Evolutionary conservation across 2,888 invertebrate species (phyloP).

Genomic region (Leistus spinibarbis): DNA sequence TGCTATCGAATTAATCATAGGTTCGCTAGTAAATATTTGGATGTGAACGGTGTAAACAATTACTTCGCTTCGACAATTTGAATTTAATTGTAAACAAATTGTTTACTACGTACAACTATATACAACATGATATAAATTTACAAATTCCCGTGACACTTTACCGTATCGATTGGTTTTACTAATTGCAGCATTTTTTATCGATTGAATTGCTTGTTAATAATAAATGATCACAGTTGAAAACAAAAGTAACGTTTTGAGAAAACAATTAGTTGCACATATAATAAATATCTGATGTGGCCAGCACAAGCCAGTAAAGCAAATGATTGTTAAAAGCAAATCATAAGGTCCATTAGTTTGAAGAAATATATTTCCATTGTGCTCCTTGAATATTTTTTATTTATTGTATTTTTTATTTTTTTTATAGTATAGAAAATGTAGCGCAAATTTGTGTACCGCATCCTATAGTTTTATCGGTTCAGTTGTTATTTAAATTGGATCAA

Average conservation of each 20-base stretch:
- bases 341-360: no score
- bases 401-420: background rate
- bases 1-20: background rate
- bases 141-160: background rate
- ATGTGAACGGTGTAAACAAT: background rate
- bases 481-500: slow-evolving; percentile 22
- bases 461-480: background rate
- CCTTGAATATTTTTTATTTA: background rate
- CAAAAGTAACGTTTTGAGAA: no score
- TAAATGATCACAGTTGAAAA: background rate
- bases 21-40: background rate
- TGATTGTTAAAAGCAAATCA: no score
- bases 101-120: background rate
- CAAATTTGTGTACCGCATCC: background rate
- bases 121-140: background rate
- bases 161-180: background rate
- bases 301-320: no score
- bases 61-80: background rate
- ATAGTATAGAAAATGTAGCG: background rate
- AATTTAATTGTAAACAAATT: background rate
- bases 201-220: background rate
- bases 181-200: no score
- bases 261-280: no score
- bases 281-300: no score
- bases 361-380: background rate